phyloP scores from a whole-genome alignment of 2,113 vertebrate species.

The Elachura formosa region DNA sequence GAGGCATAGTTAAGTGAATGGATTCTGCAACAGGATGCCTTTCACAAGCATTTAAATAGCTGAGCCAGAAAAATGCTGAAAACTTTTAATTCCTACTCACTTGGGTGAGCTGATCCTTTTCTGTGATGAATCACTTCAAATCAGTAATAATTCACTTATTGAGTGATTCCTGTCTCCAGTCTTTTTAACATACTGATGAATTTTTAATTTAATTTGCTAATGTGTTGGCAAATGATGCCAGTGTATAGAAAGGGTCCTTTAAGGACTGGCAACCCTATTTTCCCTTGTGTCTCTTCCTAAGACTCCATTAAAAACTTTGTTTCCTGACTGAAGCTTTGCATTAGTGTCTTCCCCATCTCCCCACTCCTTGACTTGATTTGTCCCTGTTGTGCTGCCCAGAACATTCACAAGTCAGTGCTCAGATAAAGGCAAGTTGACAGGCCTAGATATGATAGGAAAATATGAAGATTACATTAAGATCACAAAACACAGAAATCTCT shows the following conservation, averaged over 20 bases:
- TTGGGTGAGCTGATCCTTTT: not conserved
- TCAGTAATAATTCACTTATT: not conserved
- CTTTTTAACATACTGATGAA: not conserved
- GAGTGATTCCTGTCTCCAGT: not conserved
- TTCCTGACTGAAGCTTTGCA: not conserved
- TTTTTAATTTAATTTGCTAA: constrained; percentile 5
- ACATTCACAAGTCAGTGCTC: not conserved
- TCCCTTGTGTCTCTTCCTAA: not conserved
- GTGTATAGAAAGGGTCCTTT: not conserved
- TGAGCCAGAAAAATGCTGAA: not conserved
- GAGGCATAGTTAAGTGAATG: not conserved
- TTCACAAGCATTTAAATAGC: not conserved
- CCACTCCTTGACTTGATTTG: not conserved
- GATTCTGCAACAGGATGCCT: not conserved
- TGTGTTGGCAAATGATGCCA: not conserved
- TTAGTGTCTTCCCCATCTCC: not conserved
- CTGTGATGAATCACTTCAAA: not conserved
- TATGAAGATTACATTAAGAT: not conserved
- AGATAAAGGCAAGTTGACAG: not conserved
- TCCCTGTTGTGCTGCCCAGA: not conserved
- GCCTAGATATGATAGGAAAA: not conserved
- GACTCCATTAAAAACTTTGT: not conserved
- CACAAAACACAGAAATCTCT: not conserved
- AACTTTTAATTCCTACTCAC: not conserved
- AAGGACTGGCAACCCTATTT: not conserved